These are phyloP conservation scores for Drosophila oshimai DNA, from an alignment of 1,140 invertebrate genomes.

Conservation along the genomic window DNA sequence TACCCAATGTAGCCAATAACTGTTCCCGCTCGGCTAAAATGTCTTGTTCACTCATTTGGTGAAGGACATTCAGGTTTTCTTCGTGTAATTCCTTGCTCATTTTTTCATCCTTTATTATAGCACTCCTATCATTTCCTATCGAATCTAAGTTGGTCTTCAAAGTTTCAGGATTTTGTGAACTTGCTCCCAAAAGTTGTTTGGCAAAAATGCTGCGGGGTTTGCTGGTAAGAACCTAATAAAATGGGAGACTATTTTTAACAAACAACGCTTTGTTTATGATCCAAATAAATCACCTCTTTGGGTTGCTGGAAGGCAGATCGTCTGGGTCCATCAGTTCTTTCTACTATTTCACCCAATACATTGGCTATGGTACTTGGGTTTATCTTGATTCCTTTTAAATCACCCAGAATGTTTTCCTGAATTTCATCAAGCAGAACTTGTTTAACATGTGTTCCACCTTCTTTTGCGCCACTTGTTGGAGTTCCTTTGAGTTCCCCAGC, in stretches of 20 bases:
- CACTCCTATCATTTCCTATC: slow-evolving; percentile 75
- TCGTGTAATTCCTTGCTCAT: slow-evolving; percentile 87
- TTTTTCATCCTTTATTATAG: slow-evolving; percentile 84
- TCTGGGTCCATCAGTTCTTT: slow-evolving; percentile 67
- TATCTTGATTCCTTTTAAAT: slow-evolving; percentile 43
- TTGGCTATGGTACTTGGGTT: slow-evolving; percentile 63
- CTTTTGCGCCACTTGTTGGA: not conserved
- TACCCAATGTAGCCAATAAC: slow-evolving; percentile 86
- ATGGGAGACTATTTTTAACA: not conserved
- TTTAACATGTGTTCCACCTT: not conserved
- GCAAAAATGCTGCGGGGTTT: slow-evolving; percentile 53
- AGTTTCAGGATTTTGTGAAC: not conserved
- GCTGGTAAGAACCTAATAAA: slow-evolving; percentile 3
- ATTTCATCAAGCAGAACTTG: slow-evolving; percentile 65
- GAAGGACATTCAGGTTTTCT: slow-evolving; percentile 88
- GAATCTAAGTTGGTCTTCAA: not conserved
- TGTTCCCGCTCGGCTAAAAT: slow-evolving; percentile 89
- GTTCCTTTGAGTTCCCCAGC: not conserved
- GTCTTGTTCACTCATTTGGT: slow-evolving; percentile 88
- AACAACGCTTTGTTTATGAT: not conserved
- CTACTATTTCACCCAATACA: slow-evolving; percentile 86
- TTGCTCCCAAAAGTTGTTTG: slow-evolving; percentile 10
- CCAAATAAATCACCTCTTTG: not conserved
- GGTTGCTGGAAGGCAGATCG: not conserved
- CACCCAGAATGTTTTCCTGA: slow-evolving; percentile 70